Evolutionary conservation across 2,797 vertebrate genomes (phyloP).

Genomic region (Perodicticus potto): DNA sequence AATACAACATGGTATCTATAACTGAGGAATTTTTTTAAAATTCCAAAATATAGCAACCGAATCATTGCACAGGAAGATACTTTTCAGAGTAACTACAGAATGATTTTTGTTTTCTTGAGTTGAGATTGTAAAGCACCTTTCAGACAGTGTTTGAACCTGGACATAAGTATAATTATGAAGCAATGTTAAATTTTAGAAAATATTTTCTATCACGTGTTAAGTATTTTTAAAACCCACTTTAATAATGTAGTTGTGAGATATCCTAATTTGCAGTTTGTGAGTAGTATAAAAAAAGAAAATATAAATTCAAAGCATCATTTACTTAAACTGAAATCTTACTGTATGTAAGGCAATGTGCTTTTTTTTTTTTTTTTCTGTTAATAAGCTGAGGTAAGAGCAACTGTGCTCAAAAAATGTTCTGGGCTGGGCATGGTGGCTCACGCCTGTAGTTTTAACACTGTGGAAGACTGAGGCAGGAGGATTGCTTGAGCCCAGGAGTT

Average conservation of each 20-base stretch:
- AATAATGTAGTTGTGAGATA: constrained; percentile 20
- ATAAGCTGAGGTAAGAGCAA: constrained; percentile 14
- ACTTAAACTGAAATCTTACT: not conserved
- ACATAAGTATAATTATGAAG: not conserved
- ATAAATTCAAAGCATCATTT: not conserved
- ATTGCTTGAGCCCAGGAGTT: not conserved
- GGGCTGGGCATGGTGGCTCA: not conserved
- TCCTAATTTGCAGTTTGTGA: constrained; percentile 63
- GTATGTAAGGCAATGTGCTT: not conserved
- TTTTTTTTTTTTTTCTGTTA: constrained; percentile 32
- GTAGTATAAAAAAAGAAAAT: constrained; percentile 54
- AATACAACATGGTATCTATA: not conserved
- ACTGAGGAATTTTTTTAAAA: not conserved
- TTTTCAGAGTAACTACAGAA: not conserved
- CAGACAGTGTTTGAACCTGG: not conserved
- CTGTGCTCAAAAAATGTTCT: not conserved
- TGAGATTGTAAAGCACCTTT: not conserved
- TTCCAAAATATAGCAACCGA: not conserved
- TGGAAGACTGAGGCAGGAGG: not conserved
- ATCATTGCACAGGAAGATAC: constrained; percentile 14
- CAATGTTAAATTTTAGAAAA: constrained; percentile 34
- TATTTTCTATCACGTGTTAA: constrained; percentile 22
- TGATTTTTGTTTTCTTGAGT: constrained; percentile 40
- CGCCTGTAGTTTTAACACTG: not conserved
- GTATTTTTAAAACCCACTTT: constrained; percentile 48